Evolutionary conservation across 2,888 invertebrate species (phyloP).

Genomic region (Lucinisca nassula): DNA sequence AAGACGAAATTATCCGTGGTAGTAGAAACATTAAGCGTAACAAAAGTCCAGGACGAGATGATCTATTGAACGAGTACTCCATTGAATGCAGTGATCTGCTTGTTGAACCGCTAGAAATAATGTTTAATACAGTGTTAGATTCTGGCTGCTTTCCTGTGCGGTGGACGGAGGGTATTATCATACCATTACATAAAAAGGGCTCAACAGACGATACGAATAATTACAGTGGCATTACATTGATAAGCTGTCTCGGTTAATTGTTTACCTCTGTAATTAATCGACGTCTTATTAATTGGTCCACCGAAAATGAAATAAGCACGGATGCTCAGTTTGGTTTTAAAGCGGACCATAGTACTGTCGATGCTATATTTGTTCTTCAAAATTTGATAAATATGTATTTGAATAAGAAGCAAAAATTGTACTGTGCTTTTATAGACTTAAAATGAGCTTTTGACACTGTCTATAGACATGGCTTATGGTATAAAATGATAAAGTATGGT

Average conservation of each 20-base stretch:
- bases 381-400: background rate
- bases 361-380: constrained; percentile 19
- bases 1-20: background rate
- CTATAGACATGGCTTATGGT: constrained; percentile 1
- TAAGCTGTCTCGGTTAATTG: constrained; percentile 12
- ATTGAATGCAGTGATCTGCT: constrained; percentile 1
- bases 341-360: background rate
- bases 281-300: constrained; percentile 7
- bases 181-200: background rate
- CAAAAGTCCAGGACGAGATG: background rate
- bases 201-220: too few relatives aligned
- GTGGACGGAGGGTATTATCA: constrained; percentile 6
- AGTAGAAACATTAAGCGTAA: background rate
- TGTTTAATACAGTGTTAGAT: background rate
- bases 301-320: background rate
- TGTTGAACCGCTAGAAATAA: background rate
- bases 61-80: constrained; percentile 13
- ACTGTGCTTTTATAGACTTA: constrained; percentile 4
- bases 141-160: too few relatives aligned
- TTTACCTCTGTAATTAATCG: constrained; percentile 21
- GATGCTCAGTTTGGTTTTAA: constrained; percentile 14
- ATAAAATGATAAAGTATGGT: background rate
- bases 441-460: background rate
- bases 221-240: too few relatives aligned
- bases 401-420: background rate